Evolutionary conservation across 2,888 invertebrate species (phyloP), one percentile per base, ranked within the genome.

Genomic region (Xylophagus ater): DNA sequence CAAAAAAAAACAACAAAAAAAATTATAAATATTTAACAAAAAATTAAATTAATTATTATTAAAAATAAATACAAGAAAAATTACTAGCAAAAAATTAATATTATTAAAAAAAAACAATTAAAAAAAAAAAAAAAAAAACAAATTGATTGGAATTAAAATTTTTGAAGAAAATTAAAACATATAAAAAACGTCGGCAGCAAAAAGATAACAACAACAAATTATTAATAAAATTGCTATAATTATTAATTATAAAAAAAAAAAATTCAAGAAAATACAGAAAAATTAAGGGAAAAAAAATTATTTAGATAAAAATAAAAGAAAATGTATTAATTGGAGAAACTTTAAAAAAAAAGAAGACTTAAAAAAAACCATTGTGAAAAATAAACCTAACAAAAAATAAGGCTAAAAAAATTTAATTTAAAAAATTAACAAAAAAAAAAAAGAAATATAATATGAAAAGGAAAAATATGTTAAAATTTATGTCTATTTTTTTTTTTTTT

Each of bases 181-280:
- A 42, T 19, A 25, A 49, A 54, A 46, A 55, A 49, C 51, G 56
- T 52, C 46, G 48, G 53, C 51, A 56, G 50, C 48, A 47, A 50
- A 47, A 54, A 49, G 40, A 53, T 51, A 50, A 47, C 44, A 50
- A 48, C 55, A 32, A 43, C 45, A 48, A 34, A 44, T 43, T 56
- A 49, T 48, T 54, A 51, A 51, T 51, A 40, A 48, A 51, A 54
- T 51, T 53, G 46, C 47, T 44, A 50, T 49, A 47, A 48, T 49
- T 47, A 45, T 47, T 42, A 40, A 36, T 10, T 24, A 23, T 41
- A 56, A 48, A 49, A 49, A 46, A 48, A 50, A 53, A 45, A 52
- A 43, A 28, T 40, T 36, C 43, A 37, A 41, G 28, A 41, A 42
- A 38, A 43, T 40, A 40, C 34, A 38, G 40, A 34, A 37, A 33